Percentiles rank a stretch among this genome's conserved stretches.
Evolutionary conservation across 1,140 invertebrate species (phyloP).

Genomic region (Saccostrea echinata): DNA sequence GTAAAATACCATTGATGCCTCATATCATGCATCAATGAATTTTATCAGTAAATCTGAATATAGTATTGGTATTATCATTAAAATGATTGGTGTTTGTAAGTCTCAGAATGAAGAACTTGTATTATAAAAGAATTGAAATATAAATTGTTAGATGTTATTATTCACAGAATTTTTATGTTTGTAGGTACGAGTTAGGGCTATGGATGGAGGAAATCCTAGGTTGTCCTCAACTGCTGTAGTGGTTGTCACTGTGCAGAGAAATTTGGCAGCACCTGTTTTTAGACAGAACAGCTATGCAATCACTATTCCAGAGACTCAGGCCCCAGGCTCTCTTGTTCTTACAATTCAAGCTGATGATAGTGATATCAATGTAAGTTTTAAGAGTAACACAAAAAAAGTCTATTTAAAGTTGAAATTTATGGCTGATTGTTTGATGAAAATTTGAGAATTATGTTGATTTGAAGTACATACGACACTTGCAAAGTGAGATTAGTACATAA

Average conservation of each 20-base stretch:
- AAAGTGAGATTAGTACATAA: neutral
- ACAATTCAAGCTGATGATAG: constrained; percentile 51
- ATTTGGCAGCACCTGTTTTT: constrained; percentile 80
- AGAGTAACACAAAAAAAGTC: neutral
- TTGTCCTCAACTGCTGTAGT: constrained; percentile 32
- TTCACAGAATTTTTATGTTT: neutral
- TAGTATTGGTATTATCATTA: no score
- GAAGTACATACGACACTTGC: neutral
- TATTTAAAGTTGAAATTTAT: neutral
- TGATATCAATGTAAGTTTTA: constrained; percentile 46
- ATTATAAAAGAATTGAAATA: no score
- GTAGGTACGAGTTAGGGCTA: constrained; percentile 52
- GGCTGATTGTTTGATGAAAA: neutral
- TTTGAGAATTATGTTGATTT: neutral
- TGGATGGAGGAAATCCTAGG: constrained; percentile 56
- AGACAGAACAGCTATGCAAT: constrained; percentile 33
- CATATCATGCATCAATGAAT: no score
- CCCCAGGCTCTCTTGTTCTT: constrained; percentile 47
- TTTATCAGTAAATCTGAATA: no score
- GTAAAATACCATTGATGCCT: no score
- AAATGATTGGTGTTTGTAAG: no score
- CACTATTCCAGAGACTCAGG: constrained; percentile 48
- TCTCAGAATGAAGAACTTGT: no score
- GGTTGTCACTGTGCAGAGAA: constrained; percentile 45
- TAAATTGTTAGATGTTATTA: no score